Evolutionary conservation across 2,113 vertebrate genomes (phyloP).

Genomic region (Melanerpes formicivorus): DNA sequence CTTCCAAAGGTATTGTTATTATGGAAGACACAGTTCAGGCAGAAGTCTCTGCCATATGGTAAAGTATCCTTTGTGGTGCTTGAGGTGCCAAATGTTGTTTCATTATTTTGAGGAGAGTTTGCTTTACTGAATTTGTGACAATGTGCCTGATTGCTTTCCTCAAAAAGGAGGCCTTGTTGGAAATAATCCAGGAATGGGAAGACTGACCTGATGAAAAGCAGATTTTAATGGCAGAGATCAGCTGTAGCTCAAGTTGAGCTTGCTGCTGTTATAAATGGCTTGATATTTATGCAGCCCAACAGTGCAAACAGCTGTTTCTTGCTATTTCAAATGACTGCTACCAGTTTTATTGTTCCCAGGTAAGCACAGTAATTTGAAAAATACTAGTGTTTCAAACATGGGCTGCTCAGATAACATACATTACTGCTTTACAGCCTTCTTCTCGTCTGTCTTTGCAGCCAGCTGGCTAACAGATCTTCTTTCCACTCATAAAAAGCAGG

Average conservation of each 20-base stretch:
- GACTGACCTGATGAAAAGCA: background rate
- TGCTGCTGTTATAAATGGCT: background rate
- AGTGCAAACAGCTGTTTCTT: background rate
- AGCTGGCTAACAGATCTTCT: background rate
- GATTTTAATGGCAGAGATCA: slow-evolving; percentile 1
- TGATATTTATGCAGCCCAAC: background rate
- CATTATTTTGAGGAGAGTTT: background rate
- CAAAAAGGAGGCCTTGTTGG: background rate
- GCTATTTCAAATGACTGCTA: slow-evolving; percentile 3
- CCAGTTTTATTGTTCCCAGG: slow-evolving; percentile 22
- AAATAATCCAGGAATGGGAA: background rate
- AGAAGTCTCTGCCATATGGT: background rate
- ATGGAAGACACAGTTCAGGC: background rate
- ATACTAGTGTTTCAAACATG: background rate
- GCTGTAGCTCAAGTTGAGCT: background rate
- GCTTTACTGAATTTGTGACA: background rate
- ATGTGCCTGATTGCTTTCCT: background rate
- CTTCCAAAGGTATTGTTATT: background rate
- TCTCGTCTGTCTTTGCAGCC: background rate
- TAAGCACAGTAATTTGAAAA: slow-evolving; percentile 5
- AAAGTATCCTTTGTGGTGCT: background rate
- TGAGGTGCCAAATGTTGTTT: background rate
- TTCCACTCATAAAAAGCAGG: background rate
- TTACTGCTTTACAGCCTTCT: background rate
- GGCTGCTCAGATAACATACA: background rate